Evolutionary conservation across 2,797 vertebrate species (phyloP).

Genomic region (Cottoperca gobio): DNA sequence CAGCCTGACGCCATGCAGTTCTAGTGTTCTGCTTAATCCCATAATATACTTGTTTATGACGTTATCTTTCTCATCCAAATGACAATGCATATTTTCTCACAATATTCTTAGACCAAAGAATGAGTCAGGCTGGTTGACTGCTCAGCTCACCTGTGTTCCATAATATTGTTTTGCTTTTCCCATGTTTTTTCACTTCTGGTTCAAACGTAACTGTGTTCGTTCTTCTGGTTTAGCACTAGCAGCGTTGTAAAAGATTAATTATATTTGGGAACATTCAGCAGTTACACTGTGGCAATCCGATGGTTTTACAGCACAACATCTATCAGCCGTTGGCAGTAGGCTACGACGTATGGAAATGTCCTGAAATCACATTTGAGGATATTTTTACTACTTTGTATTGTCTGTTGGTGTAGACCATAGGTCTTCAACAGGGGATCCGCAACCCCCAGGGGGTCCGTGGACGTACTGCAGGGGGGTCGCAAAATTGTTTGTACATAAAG

Average conservation of each 20-base stretch:
- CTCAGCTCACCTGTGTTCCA: background rate
- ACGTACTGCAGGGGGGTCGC: too few species aligned
- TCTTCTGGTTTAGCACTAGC: background rate
- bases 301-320: background rate
- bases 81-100: background rate
- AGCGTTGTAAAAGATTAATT: background rate
- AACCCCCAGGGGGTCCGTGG: too few species aligned
- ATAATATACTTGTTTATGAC: conserved; percentile 30
- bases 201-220: too few species aligned
- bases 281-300: background rate
- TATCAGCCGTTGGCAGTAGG: background rate
- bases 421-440: too few species aligned
- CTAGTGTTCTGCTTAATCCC: conserved; percentile 38
- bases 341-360: background rate
- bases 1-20: conserved; percentile 36
- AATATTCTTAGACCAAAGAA: too few species aligned
- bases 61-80: background rate
- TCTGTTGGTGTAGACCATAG: background rate
- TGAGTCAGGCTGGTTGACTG: background rate
- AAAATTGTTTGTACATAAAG: too few species aligned
- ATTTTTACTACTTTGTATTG: background rate
- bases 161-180: too few species aligned
- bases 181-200: too few species aligned
- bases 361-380: background rate
- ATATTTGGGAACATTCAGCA: background rate